phyloP scores from a whole-genome alignment of 37 sponge, comb jelly and placozoan species.

The Diacarnus erythraeanus region DNA sequence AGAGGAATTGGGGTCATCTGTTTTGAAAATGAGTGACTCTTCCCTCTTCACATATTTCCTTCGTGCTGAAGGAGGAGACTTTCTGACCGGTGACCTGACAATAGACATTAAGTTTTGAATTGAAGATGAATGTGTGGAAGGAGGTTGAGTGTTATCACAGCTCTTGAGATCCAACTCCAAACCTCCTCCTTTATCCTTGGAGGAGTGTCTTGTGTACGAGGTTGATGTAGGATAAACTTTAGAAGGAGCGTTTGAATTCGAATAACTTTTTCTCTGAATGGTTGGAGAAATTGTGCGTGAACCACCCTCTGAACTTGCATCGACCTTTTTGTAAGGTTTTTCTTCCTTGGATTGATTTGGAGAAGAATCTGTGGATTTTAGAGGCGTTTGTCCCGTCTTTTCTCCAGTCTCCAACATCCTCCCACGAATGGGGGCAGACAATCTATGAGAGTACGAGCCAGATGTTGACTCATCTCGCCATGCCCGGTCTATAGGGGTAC shows the following conservation, averaged over 20 bases:
- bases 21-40: background rate
- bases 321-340: background rate
- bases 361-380: background rate
- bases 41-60: background rate
- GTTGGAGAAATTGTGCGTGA: background rate
- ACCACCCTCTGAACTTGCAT: background rate
- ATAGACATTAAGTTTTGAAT: too few species aligned
- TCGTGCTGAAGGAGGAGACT: background rate
- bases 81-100: background rate
- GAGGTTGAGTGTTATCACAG: too few species aligned
- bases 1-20: background rate
- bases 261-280: background rate
- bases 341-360: background rate
- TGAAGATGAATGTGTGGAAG: too few species aligned
- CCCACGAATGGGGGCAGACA: background rate
- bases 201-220: background rate
- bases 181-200: background rate
- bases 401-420: background rate
- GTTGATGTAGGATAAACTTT: background rate
- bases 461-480: background rate
- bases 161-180: too few species aligned
- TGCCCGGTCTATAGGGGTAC: background rate
- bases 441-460: background rate
- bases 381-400: background rate
- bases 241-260: background rate